Evolutionary conservation across 2,113 vertebrate genomes (phyloP), one percentile per base, ranked within the genome.

Genomic region (Setophaga kirtlandii): DNA sequence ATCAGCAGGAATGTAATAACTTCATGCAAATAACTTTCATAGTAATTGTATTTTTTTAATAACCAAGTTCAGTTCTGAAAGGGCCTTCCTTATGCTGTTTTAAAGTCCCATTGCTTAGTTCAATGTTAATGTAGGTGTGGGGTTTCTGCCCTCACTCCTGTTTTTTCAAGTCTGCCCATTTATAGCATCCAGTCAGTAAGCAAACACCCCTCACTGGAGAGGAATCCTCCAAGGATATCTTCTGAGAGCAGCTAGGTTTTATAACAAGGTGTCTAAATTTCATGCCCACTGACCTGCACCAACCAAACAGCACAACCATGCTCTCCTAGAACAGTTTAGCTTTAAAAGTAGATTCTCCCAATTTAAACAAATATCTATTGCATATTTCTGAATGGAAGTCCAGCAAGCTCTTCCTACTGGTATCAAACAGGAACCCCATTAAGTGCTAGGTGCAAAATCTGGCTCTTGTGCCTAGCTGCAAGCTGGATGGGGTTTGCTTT

Each of bases 401-500:
- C 55, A 67, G 15, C 35, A 63, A 50, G 19, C 28, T 91, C 75
- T 75, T 75, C 35, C 11, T 53, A 65, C 62, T 1, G 4, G 8
- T n/a, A 83, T 3, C 31, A 75, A 22, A 89, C 20, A 73, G 37
- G 5, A 86, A 24, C 11, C 17, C 21, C 3, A 0, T 1, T 1
- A 28, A 39, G 19, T 11, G 14, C 37, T n/a, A 78, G 31, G 14
- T 0, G 5, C 2, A 3, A 28, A 41, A 49, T 27, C 15, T 3
- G 3, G 47, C 21, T 44, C 39, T 20, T 42, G 27, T 15, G 64
- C 49, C 41, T 8, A 31, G 31, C 35, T 63, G 35, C 39, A 63
- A 70, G 37, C 65, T 64, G 33, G 37, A 76, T 44, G 27, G 37
- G 19, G 28, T 41, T 49, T 76, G 46, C 55, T 86, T 13, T n/a